Conservation (phyloP, 2,797 vertebrate species). For the Xiphophorus birchmanni region DNA sequence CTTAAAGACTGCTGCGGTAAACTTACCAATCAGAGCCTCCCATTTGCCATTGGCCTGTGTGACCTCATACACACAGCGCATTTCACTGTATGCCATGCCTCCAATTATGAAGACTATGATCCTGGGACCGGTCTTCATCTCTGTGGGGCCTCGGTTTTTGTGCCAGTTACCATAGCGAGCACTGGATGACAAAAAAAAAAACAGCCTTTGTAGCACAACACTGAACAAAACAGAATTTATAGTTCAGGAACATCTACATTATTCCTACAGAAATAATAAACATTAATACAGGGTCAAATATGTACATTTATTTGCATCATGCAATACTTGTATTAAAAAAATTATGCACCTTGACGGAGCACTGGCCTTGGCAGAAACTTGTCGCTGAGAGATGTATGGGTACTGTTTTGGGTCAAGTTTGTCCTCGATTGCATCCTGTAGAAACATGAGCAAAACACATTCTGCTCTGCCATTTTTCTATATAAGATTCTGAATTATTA, state of each 20-base stretch:
- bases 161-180: conserved; percentile 99
- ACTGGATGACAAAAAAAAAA: conserved; percentile 66
- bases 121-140: conserved; percentile 93
- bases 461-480: neutral
- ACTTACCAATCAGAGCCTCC: conserved; percentile 97
- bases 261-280: neutral
- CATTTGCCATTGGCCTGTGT: conserved; percentile 98
- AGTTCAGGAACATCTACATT: neutral
- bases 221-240: neutral
- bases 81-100: conserved; percentile 93
- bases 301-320: neutral
- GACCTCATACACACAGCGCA: conserved; percentile 98
- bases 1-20: neutral
- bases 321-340: neutral
- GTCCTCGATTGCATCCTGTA: conserved; percentile 94
- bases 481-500: neutral
- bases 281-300: neutral
- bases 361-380: conserved; percentile 88
- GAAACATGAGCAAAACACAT: conserved; percentile 14
- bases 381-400: conserved; percentile 95
- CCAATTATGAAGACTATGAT: conserved; percentile 97
- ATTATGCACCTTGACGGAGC: conserved; percentile 89
- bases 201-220: neutral
- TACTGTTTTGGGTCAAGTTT: conserved; percentile 96
- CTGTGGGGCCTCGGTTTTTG: conserved; percentile 95